Evolutionary conservation across 2,797 vertebrate species (phyloP).

Genomic region (Scolopax bukidnonensis): DNA sequence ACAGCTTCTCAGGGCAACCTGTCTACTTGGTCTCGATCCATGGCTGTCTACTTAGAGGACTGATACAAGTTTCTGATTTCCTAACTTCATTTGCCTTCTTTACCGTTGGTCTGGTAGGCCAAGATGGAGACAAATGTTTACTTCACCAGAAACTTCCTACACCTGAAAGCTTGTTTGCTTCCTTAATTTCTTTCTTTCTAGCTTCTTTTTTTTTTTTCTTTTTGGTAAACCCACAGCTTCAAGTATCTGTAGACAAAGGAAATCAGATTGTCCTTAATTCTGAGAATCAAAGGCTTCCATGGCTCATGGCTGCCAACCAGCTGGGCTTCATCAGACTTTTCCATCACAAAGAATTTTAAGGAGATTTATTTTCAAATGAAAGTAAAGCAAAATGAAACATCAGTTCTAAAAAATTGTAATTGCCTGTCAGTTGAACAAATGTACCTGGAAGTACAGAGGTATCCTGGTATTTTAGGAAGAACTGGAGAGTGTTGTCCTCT

Average conservation of each 20-base stretch:
- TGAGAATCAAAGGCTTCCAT: background rate
- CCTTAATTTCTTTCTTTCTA: background rate
- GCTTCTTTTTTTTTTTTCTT: background rate
- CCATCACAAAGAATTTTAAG: background rate
- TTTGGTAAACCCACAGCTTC: background rate
- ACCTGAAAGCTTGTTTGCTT: background rate
- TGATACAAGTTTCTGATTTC: background rate
- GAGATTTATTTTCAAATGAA: background rate
- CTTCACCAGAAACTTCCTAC: background rate
- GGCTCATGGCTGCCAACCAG: background rate
- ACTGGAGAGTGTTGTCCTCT: background rate
- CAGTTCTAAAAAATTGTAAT: background rate
- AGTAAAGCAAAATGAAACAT: background rate
- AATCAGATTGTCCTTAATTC: conserved; percentile 4
- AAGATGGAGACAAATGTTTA: background rate
- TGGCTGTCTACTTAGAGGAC: background rate
- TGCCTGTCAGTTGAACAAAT: background rate
- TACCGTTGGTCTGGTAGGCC: background rate
- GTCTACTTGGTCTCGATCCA: background rate
- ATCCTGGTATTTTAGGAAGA: background rate
- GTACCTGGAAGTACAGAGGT: background rate
- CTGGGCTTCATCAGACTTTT: background rate
- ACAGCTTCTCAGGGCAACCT: background rate
- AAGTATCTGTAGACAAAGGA: background rate
- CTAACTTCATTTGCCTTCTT: background rate